Conservation (phyloP, 1,140 invertebrate genomes). For the Pogonus chalceus region DNA sequence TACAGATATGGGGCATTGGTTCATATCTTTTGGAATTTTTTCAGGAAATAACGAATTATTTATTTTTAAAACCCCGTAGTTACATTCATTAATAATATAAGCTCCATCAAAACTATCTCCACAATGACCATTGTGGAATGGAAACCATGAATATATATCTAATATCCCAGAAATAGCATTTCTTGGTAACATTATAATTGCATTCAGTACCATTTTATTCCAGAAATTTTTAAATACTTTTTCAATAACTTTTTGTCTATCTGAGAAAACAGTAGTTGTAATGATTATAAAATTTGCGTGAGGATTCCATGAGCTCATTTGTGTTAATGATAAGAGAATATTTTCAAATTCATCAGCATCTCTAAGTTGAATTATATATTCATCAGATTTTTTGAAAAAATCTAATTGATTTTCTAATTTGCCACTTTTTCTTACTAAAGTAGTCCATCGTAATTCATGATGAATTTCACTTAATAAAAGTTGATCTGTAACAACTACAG, state of each 20-base stretch:
- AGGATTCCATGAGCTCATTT: slow-evolving; percentile 17
- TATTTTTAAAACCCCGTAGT: slow-evolving; percentile 11
- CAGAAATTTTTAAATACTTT: slow-evolving; percentile 17
- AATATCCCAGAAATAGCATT: slow-evolving; percentile 10
- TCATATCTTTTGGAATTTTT: slow-evolving; percentile 21
- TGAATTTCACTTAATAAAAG: not conserved
- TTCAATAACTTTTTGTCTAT: slow-evolving; percentile 3
- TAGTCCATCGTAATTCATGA: not conserved
- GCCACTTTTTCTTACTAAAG: not conserved
- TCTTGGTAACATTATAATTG: slow-evolving; percentile 14
- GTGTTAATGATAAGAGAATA: not conserved
- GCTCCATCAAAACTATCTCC: slow-evolving; percentile 14
- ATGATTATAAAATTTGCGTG: slow-evolving; percentile 23
- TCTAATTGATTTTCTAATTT: not conserved
- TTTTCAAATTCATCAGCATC: not conserved
- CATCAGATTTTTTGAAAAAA: slow-evolving; percentile 1
- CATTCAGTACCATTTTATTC: slow-evolving; percentile 16
- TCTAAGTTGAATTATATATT: not conserved
- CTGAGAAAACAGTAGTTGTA: slow-evolving; percentile 14
- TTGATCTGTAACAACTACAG: not conserved
- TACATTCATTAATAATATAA: slow-evolving; percentile 13
- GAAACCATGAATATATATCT: slow-evolving; percentile 22
- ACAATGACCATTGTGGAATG: slow-evolving; percentile 19
- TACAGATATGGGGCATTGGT: slow-evolving; percentile 19
- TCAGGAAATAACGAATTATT: slow-evolving; percentile 16